A percentile compares a stretch with the other conserved stretches of the same genome.
phyloP scores from a whole-genome alignment of 2,888 invertebrate species.

The Frankliniella intonsa region DNA sequence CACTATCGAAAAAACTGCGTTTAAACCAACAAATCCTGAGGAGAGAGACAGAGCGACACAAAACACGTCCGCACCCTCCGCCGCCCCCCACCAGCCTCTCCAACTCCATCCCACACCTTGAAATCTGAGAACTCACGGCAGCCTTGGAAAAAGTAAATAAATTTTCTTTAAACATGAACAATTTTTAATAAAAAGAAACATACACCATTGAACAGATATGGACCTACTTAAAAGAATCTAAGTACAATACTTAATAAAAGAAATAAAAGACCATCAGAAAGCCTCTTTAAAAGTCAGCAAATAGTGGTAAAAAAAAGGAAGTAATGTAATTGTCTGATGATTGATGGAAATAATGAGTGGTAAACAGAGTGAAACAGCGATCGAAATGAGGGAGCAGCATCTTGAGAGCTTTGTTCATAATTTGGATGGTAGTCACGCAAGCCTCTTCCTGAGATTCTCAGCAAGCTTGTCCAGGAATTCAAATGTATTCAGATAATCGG shows the following conservation, averaged over 20 bases:
- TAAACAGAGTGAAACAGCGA: background rate
- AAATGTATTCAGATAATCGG: slow-evolving; percentile 94
- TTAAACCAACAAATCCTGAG: no score
- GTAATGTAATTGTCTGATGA: background rate
- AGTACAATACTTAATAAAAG: background rate
- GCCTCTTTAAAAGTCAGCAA: background rate
- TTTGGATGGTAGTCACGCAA: slow-evolving; percentile 41
- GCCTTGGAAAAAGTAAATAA: background rate
- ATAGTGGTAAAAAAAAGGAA: background rate
- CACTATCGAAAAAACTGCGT: no score
- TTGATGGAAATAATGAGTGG: background rate
- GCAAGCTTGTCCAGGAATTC: slow-evolving; percentile 94
- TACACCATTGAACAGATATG: background rate
- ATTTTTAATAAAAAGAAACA: background rate
- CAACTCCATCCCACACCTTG: no score
- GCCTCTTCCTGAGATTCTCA: slow-evolving; percentile 71
- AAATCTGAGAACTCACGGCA: no score
- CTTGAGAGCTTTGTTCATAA: background rate
- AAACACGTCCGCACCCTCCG: no score
- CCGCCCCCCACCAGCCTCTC: no score
- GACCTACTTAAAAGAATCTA: background rate
- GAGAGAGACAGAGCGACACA: no score
- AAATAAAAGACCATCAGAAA: background rate
- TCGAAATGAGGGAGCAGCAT: background rate
- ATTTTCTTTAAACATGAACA: background rate